phyloP scores from a whole-genome alignment of 2,797 vertebrate species.

The Xiphorhynchus erythropygius region DNA sequence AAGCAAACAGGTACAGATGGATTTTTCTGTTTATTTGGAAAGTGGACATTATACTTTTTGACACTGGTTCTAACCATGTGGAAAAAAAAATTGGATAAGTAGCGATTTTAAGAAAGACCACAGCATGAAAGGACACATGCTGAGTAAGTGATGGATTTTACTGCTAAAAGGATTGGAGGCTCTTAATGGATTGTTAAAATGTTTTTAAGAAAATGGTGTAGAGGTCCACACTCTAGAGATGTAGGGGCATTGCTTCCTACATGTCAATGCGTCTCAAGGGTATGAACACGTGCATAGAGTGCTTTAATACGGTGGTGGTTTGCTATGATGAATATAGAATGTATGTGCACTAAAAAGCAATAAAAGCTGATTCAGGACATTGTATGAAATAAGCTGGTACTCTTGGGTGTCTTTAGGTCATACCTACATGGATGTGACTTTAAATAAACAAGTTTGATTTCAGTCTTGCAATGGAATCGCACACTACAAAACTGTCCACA shows the following conservation, averaged over 20 bases:
- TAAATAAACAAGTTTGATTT: background rate
- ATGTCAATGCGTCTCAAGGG: background rate
- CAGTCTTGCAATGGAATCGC: background rate
- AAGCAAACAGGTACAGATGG: background rate
- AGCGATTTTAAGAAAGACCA: conserved; percentile 30
- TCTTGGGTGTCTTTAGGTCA: background rate
- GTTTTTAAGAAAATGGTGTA: background rate
- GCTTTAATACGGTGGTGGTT: background rate
- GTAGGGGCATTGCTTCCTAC: background rate
- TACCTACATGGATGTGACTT: background rate
- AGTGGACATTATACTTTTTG: conserved; percentile 14
- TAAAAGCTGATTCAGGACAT: background rate
- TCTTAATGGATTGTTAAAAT: conserved; percentile 43
- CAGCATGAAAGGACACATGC: conserved; percentile 24
- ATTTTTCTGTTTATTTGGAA: conserved; percentile 36
- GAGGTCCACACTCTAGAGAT: background rate
- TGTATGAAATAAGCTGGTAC: background rate
- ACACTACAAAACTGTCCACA: background rate
- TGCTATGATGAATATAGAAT: background rate
- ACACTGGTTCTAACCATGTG: background rate
- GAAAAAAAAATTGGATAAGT: conserved; percentile 19
- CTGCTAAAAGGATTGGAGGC: conserved; percentile 3
- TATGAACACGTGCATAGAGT: background rate
- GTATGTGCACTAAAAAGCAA: background rate
- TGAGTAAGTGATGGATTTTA: conserved; percentile 48